phyloP scores from a whole-genome alignment of 2,888 invertebrate species.

The Ochropleura plecta region DNA sequence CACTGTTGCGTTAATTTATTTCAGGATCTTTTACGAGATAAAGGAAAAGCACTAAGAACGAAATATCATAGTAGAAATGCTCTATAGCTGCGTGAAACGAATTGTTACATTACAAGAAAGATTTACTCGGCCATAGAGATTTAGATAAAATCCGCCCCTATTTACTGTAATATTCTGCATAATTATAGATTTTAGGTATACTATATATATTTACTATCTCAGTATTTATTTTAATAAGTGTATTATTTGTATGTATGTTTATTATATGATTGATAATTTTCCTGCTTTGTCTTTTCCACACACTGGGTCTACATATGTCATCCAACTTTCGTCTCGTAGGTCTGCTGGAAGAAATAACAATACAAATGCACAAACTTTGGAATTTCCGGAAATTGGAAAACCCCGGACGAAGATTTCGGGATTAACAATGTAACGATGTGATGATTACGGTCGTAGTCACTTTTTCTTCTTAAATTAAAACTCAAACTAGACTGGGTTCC shows the following conservation, averaged over 20 bases:
- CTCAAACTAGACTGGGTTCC: no score
- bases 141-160: not conserved
- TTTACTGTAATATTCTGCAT: no score
- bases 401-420: not conserved
- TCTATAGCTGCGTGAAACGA: slow-evolving; percentile 7
- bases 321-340: no score
- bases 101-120: slow-evolving; percentile 21
- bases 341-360: no score
- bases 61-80: not conserved
- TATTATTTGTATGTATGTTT: no score
- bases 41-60: not conserved
- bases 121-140: slow-evolving; percentile 3
- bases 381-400: not conserved
- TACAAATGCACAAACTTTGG: not conserved
- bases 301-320: no score
- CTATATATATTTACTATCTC: no score
- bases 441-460: not conserved
- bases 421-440: not conserved
- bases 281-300: no score
- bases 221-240: no score
- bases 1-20: slow-evolving; percentile 30
- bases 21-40: slow-evolving; percentile 17
- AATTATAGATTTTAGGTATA: no score
- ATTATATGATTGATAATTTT: no score
- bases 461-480: not conserved